Base-by-base conservation (phyloP, 2,797 vertebrate genomes). In the Spinus olivaceus region DNA sequence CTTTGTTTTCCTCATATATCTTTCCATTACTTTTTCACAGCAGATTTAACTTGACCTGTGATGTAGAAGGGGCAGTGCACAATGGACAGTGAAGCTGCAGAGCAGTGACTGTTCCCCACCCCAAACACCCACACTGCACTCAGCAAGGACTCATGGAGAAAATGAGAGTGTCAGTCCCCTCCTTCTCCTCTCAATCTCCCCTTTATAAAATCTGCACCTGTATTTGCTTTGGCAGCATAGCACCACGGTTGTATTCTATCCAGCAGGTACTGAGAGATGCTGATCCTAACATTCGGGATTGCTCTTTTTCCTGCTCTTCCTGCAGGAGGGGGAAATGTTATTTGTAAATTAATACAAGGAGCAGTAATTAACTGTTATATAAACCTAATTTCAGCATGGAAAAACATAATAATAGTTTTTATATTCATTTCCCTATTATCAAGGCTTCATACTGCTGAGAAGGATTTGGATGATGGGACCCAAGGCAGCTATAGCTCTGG, bases 281-380 rank as follows among this genome's bases (percentile, higher is more conserved):
- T 77, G 90, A 74, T 84, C 67, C 49, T 53, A 88, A 51, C 14
- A 33, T 77, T 87, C 85, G 42, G 17, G n/a, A 39, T 69, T 92
- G 49, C 12, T 69, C 28, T 25, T 85, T 80, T 93, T 95, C 61
- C 61, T 81, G 24, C 50, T 86, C 51, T 76, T 93, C 42, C 42
- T 70, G 64, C n/a, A 78, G 41, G 44, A 84, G 51, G 10, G n/a
- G 46, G 15, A 79, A 88, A 54, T 24, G 39, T 23, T 95, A 73
- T 76, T 88, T 85, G 44, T 47, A 95, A 95, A 92, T 70, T 39
- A 94, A 67, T 49, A 61, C 27, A 80, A 86, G 51, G 65, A 88
- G 23, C 56, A 73, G 49, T 50, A 92, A 90, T 90, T 86, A 92
- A 53, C 60, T 74, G 46, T 77, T 92, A 91, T 22, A 83, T 37